These are phyloP conservation scores for Drosophila mimica DNA, from an alignment of 2,888 invertebrate species.

Conservation along the genomic window DNA sequence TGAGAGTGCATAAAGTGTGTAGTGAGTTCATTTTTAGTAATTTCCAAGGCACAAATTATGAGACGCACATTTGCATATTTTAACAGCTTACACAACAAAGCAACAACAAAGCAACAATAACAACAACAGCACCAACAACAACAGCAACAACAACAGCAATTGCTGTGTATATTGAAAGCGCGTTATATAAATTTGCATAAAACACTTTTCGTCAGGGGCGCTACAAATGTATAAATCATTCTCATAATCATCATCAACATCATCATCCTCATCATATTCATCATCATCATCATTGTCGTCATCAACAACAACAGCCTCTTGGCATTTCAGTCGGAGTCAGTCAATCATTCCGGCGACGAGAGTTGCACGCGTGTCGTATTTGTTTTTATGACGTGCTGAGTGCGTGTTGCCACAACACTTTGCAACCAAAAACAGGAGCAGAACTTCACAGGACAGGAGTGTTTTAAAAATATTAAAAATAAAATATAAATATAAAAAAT, in stretches of 20 bases:
- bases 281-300: constrained; percentile 22
- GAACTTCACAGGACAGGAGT: neutral
- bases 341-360: constrained; percentile 14
- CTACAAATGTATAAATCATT: constrained; percentile 69
- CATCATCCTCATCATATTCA: constrained; percentile 17
- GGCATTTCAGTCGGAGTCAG: constrained; percentile 7
- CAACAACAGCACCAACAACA: neutral
- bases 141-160: constrained; percentile 18
- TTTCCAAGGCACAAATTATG: constrained; percentile 60
- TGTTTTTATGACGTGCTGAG: neutral
- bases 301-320: constrained; percentile 9
- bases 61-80: constrained; percentile 62
- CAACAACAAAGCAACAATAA: constrained; percentile 15
- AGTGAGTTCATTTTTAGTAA: constrained; percentile 40
- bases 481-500: no score
- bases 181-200: constrained; percentile 65
- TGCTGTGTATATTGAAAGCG: constrained; percentile 60
- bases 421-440: neutral
- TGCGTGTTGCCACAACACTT: constrained; percentile 5
- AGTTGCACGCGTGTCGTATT: neutral
- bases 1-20: constrained; percentile 5
- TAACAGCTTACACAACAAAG: constrained; percentile 25
- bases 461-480: neutral
- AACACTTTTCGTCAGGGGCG: constrained; percentile 56
- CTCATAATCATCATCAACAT: constrained; percentile 22